Conservation (phyloP, 1,140 invertebrate genomes). For the Globodera rostochiensis region DNA sequence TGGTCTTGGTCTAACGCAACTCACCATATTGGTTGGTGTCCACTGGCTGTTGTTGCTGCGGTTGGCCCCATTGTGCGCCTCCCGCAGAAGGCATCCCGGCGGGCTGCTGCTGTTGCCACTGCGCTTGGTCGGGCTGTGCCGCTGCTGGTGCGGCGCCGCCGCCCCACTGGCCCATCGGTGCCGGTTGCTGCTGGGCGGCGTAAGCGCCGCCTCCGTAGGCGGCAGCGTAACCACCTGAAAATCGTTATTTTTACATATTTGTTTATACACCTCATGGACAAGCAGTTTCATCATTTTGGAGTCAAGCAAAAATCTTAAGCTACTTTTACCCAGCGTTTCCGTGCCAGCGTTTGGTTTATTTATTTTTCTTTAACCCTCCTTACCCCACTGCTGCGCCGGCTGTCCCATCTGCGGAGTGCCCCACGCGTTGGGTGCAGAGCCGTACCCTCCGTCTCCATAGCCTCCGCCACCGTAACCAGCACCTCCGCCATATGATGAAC, state of each 20-base stretch:
- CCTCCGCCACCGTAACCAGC: constrained; percentile 36
- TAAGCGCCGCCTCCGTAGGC: constrained; percentile 26
- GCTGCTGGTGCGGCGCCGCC: constrained; percentile 19
- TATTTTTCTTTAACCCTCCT: neutral
- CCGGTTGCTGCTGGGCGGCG: neutral
- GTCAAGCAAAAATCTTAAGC: too few species aligned
- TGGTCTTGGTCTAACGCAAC: neutral
- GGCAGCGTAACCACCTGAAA: constrained; percentile 23
- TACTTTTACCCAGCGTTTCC: too few species aligned
- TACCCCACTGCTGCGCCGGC: constrained; percentile 5
- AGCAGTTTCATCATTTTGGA: neutral
- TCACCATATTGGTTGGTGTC: constrained; percentile 2
- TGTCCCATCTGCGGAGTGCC: neutral
- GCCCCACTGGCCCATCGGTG: constrained; percentile 18
- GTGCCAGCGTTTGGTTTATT: too few species aligned
- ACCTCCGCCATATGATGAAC: constrained; percentile 32
- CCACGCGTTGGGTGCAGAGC: neutral
- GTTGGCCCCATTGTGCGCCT: neutral
- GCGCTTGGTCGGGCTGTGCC: neutral
- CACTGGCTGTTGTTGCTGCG: neutral
- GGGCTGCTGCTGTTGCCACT: neutral
- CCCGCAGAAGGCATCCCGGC: neutral
- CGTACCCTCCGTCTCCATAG: constrained; percentile 11
- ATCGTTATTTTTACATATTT: too few species aligned
- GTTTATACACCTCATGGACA: neutral